Evolutionary conservation across 2,888 invertebrate species (phyloP), one percentile per base, ranked within the genome.

Genomic region (Andrena trimmerana): DNA sequence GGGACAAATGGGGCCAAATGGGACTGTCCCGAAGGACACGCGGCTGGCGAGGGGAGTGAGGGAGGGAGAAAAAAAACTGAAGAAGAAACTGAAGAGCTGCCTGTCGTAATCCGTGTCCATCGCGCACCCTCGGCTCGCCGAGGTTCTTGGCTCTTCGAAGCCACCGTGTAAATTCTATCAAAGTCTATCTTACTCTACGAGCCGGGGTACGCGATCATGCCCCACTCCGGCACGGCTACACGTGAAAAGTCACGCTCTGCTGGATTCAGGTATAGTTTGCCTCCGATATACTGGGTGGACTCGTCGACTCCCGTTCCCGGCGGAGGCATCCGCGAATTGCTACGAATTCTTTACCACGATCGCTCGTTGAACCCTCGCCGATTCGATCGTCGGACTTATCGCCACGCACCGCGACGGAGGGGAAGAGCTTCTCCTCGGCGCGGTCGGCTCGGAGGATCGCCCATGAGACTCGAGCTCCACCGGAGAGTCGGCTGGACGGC

Each of bases 221-320:
- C 85, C 86, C 85, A 83, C 91, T 87, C 86, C 83, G n/a, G 74
- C 83, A 81, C 86, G 85, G 85, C 87, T 89, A 89, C 90, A 92
- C 92, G 91, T 91, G 90, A 92, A 92, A 92, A 92, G 92, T 92
- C 92, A 92, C 89, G 92, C 91, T 92, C 90, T 87, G 91, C 76
- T 91, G 91, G 87, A 88, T 87, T 81, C 88, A 90, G 90, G 90
- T 90, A 89, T 87, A 88, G 88, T 87, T 85, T 79, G 87, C 85
- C 78, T 80, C 72, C 73, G 67, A 86, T 91, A 83, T 90, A 92
- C 92, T 89, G 91, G 91, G 91, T 91, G 92, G 83, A 42, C 80
- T 77, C 71, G 31, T 84, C 68, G 67, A 62, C 50, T 59, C 33
- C 60, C 54, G 10, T 24, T 62, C 66, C 16, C 13, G 24, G 48